Conservation (phyloP, 1,140 invertebrate genomes). For the Aphidius ervi region DNA sequence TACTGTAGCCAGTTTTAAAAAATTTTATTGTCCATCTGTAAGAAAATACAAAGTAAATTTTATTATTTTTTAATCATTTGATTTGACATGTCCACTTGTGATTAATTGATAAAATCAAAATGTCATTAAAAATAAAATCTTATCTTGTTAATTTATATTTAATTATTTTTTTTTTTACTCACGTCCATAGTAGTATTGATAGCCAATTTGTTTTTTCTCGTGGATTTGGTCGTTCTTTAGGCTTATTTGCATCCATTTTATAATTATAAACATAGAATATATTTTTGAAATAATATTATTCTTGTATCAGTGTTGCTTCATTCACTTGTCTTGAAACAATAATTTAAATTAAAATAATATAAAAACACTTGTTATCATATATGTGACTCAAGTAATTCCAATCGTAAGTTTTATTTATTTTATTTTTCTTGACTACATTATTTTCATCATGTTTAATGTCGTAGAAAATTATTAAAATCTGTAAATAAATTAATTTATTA, state of each 20-base stretch:
- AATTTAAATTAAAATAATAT: too few relatives aligned
- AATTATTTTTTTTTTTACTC: neutral
- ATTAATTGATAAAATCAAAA: neutral
- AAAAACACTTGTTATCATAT: too few relatives aligned
- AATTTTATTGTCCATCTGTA: constrained; percentile 57
- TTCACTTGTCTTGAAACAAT: too few relatives aligned
- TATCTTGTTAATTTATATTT: constrained; percentile 20
- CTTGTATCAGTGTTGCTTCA: too few relatives aligned
- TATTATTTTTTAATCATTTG: too few relatives aligned
- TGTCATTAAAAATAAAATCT: neutral
- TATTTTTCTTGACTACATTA: too few relatives aligned
- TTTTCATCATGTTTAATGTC: too few relatives aligned
- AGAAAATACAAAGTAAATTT: neutral
- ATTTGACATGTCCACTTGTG: neutral
- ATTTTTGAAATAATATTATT: too few relatives aligned
- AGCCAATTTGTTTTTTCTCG: constrained; percentile 33
- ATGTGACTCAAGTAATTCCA: too few relatives aligned
- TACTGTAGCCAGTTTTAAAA: constrained; percentile 56
- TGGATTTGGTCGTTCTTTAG: constrained; percentile 34
- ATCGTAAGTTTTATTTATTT: too few relatives aligned
- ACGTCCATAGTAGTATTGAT: constrained; percentile 37
- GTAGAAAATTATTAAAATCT: too few relatives aligned
- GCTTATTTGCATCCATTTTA: constrained; percentile 34
- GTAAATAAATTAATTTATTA: too few relatives aligned
- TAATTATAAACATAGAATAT: neutral